These are phyloP conservation scores for Lithodes maja DNA, from an alignment of 2,888 invertebrate species.

Conservation along the genomic window DNA sequence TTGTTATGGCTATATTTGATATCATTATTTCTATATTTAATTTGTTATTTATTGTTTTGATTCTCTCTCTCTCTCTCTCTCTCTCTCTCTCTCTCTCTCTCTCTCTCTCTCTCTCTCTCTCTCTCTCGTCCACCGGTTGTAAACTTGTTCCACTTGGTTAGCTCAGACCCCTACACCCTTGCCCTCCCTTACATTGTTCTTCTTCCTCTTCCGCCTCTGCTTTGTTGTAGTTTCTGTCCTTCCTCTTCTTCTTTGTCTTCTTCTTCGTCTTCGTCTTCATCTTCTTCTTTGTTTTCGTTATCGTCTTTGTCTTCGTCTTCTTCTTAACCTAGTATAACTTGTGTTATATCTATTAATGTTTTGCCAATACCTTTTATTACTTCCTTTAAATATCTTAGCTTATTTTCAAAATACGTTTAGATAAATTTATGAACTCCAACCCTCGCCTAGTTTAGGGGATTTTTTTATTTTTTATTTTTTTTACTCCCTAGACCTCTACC, in stretches of 20 bases:
- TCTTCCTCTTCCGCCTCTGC: background rate
- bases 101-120: background rate
- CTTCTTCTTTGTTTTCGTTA: background rate
- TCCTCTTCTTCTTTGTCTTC: background rate
- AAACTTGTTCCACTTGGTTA: background rate
- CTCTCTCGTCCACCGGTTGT: background rate
- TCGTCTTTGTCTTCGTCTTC: background rate
- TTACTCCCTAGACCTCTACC: no score
- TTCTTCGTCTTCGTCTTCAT: background rate
- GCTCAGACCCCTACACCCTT: background rate
- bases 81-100: constrained; percentile 2
- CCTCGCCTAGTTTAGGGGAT: no score
- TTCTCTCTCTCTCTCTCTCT: constrained; percentile 3
- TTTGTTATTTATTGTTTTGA: background rate
- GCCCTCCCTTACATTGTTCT: background rate
- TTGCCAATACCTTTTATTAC: no score
- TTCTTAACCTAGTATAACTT: background rate
- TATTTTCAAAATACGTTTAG: no score
- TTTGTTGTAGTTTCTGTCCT: background rate
- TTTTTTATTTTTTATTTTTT: no score
- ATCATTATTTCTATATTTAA: no score
- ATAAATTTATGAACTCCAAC: no score
- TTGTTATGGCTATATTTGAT: no score
- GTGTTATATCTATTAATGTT: no score
- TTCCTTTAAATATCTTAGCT: no score